Percentiles rank a stretch among this genome's conserved stretches.
phyloP scores from a whole-genome alignment of 2,888 invertebrate species.

The Nephrocerus scutellatus region DNA sequence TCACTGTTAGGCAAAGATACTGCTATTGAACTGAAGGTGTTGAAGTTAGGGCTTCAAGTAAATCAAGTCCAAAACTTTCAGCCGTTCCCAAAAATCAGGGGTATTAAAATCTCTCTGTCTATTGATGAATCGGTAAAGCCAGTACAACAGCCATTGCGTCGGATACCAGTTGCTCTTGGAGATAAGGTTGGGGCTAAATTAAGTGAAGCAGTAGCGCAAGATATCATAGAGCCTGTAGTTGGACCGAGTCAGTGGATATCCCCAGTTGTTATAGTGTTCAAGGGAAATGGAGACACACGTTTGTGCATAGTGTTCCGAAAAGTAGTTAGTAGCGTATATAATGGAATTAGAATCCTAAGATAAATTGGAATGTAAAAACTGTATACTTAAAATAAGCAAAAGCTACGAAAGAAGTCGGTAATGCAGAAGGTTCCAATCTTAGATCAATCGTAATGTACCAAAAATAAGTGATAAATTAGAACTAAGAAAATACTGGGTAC shows the following conservation, averaged over 20 bases:
- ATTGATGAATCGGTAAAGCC: constrained; percentile 27
- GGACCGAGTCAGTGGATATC: constrained; percentile 33
- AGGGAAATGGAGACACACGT: constrained; percentile 26
- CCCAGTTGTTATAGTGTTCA: constrained; percentile 30
- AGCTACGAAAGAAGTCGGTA: too few species aligned
- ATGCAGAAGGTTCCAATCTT: too few species aligned
- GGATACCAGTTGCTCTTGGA: constrained; percentile 30
- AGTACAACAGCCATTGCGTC: constrained; percentile 28
- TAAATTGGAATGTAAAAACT: too few species aligned
- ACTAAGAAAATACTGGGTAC: too few species aligned
- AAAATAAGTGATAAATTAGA: too few species aligned
- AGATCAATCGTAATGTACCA: too few species aligned
- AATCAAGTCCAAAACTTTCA: constrained; percentile 10
- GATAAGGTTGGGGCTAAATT: constrained; percentile 13
- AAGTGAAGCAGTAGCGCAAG: constrained; percentile 24
- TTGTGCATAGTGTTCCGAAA: too few species aligned
- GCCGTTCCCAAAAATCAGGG: constrained; percentile 26
- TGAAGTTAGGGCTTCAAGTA: constrained; percentile 13
- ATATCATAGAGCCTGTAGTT: constrained; percentile 33
- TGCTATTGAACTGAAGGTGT: constrained; percentile 13
- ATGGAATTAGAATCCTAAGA: too few species aligned
- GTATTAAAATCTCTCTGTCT: constrained; percentile 24
- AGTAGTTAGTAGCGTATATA: too few species aligned
- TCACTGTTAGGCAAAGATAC: constrained; percentile 13
- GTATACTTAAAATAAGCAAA: too few species aligned